A percentile compares a stretch with the other conserved stretches of the same genome.
These are phyloP conservation scores for Myotis lucifugus DNA, from an alignment of 2,113 vertebrate genomes.

Conservation along the genomic window DNA sequence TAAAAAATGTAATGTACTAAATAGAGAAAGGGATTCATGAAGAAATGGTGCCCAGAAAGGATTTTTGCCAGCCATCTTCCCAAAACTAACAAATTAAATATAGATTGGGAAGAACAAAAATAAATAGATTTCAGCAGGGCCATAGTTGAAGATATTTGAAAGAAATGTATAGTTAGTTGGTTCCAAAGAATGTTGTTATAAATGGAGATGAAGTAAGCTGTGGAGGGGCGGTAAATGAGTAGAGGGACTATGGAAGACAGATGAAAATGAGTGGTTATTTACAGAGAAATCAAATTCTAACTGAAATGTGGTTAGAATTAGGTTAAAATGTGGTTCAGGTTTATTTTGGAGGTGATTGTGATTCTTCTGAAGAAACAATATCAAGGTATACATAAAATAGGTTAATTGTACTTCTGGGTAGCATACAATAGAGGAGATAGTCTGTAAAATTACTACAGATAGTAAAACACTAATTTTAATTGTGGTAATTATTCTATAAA, in stretches of 20 bases:
- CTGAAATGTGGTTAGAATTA: too few relatives aligned
- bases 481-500: background rate
- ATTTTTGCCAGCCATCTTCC: background rate
- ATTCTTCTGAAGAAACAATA: background rate
- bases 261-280: background rate
- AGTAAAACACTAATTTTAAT: background rate
- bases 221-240: background rate
- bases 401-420: background rate
- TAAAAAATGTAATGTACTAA: background rate
- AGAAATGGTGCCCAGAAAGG: background rate
- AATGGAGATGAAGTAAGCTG: background rate
- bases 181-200: background rate
- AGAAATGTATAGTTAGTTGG: background rate
- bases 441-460: background rate
- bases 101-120: background rate
- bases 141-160: background rate
- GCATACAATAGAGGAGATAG: background rate
- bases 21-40: background rate
- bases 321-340: background rate
- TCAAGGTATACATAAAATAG: background rate
- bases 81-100: background rate
- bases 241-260: background rate
- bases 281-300: background rate
- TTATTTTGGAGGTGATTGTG: background rate
- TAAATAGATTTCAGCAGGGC: background rate